Evolutionary conservation across 2,797 vertebrate species (phyloP), one percentile per base, ranked within the genome.

Genomic region (Centropyge bicolor): DNA sequence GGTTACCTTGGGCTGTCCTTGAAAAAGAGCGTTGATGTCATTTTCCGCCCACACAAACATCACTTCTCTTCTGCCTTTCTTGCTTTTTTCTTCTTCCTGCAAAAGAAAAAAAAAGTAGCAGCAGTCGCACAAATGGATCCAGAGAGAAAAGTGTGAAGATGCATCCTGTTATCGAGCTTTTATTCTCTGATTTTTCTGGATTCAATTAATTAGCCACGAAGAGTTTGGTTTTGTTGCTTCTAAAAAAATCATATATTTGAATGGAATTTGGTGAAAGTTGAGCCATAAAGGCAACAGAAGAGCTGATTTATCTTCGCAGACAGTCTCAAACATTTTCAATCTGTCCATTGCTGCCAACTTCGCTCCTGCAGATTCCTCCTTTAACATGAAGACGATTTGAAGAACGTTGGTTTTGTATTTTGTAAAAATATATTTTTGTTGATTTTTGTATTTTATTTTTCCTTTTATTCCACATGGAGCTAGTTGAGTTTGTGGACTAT

Each of bases 1-100:
- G 45, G 6, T 83, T 80, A 89, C 90, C 76, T 86, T 80, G 55
- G 69, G 52, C 56, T 55, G 85, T 88, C 90, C 90, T 91, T 89
- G 89, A 80, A 69, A 8, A 71, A 72, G 43, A n/a, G 43, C 6
- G 27, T 48, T 54, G 70, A 80, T 84, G 84, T 86, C 72, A 78
- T 80, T 54, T 59, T n/a, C 68, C 63, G 27, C 83, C 86, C 82
- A 83, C 81, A 12, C 76, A 72, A 65, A 31, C 72, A 71, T 74
- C 61, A 3, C 11, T 45, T 67, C 35, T 80, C 56, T 54, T 67
- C 6, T n/a, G 70, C 46, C 24, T 56, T 10, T 8, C 24, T 70
- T 10, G 74, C 31, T 14, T 68, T 19, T 22, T 20, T 68, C 76
- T 68, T 76, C 38, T 55, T 45, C 31, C 40, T 43, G 45, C 13